These are phyloP conservation scores for Deilephila elpenor DNA, from an alignment of 2,888 invertebrate genomes.

Conservation along the genomic window DNA sequence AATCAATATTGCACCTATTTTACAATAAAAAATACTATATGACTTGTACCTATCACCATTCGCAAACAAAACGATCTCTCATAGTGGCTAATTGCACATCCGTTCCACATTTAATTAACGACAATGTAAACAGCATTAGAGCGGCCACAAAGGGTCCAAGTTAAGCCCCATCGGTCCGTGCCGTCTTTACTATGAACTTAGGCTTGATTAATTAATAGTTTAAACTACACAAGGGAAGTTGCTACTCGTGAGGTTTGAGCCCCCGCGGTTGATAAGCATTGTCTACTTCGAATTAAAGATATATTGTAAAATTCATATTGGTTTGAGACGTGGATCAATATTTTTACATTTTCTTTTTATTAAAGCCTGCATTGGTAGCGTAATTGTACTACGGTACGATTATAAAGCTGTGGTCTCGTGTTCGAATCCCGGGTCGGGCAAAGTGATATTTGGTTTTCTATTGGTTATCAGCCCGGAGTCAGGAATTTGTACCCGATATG, in stretches of 20 bases:
- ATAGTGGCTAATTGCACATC: conserved; percentile 53
- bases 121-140: conserved; percentile 72
- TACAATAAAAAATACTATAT: neutral
- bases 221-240: conserved; percentile 54
- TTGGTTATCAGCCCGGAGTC: too few relatives aligned
- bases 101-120: conserved; percentile 66
- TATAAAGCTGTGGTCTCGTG: too few relatives aligned
- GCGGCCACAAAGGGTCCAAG: conserved; percentile 63
- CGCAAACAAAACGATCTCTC: neutral
- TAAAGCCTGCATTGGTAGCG: too few relatives aligned
- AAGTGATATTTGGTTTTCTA: too few relatives aligned
- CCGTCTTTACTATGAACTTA: conserved; percentile 46
- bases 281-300: neutral
- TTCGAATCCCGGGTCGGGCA: too few relatives aligned
- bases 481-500: too few relatives aligned
- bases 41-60: neutral
- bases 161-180: conserved; percentile 56
- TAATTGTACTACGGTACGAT: too few relatives aligned
- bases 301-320: too few relatives aligned
- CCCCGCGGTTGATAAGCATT: conserved; percentile 1
- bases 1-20: too few relatives aligned
- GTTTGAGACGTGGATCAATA: too few relatives aligned
- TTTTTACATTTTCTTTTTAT: too few relatives aligned
- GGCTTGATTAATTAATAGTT: conserved; percentile 69
- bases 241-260: conserved; percentile 53